A percentile compares a stretch with the other conserved stretches of the same genome.
Conservation (phyloP, 2,113 vertebrate genomes). For the Ivindomyrus marchei region DNA sequence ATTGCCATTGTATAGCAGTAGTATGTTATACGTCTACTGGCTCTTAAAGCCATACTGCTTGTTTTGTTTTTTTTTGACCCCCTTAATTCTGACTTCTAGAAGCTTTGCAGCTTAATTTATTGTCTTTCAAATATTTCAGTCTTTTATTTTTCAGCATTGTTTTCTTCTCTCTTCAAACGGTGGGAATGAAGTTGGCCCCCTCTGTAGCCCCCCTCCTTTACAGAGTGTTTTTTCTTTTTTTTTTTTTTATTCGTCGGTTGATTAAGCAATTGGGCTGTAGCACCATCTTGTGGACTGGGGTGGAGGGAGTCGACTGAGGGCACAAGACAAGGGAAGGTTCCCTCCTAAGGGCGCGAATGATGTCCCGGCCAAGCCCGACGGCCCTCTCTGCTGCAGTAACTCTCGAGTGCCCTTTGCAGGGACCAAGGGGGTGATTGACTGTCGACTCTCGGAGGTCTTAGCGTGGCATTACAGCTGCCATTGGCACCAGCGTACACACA, state of each 20-base stretch:
- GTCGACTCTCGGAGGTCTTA: background rate
- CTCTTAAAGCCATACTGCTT: constrained; percentile 3
- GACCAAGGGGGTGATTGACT: background rate
- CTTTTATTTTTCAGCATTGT: background rate
- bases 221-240: background rate
- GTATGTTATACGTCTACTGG: background rate
- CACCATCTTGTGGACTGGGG: background rate
- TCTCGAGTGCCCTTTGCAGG: background rate
- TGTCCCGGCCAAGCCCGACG: background rate
- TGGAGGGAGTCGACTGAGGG: background rate
- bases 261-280: background rate
- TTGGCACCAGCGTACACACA: constrained; percentile 52
- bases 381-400: background rate
- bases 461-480: background rate
- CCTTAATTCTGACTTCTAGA: background rate
- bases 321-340: background rate
- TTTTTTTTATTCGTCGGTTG: background rate
- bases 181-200: background rate
- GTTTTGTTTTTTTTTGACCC: background rate
- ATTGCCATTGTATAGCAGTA: background rate
- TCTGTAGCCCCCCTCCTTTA: background rate
- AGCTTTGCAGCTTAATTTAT: background rate
- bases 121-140: background rate
- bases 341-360: background rate
- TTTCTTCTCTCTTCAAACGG: background rate